These are phyloP conservation scores for Macrobrachium nipponense DNA, from an alignment of 1,140 invertebrate genomes.

Conservation along the genomic window DNA sequence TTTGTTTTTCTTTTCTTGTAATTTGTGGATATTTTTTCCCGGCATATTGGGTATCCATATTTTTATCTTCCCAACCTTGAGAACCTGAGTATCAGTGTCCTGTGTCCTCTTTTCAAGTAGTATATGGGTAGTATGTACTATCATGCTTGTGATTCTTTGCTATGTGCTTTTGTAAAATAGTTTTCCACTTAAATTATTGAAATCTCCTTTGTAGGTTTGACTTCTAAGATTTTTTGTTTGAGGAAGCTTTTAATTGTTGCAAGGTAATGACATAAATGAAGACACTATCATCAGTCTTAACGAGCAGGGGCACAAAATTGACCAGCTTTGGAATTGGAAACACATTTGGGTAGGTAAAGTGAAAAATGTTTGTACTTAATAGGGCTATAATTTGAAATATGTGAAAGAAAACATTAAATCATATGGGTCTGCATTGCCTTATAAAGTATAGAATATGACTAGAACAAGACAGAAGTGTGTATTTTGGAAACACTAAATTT, in stretches of 20 bases:
- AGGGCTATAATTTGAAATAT: not conserved
- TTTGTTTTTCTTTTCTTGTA: too few relatives aligned
- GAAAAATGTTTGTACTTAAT: not conserved
- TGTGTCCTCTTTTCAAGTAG: too few relatives aligned
- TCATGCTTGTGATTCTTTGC: too few relatives aligned
- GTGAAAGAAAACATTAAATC: too few relatives aligned
- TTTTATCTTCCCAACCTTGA: too few relatives aligned
- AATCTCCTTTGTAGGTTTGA: slow-evolving; percentile 72
- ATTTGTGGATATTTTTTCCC: too few relatives aligned
- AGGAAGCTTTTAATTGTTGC: slow-evolving; percentile 91
- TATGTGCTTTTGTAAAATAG: not conserved
- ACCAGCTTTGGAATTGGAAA: slow-evolving; percentile 98
- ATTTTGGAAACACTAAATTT: not conserved
- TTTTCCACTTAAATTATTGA: not conserved
- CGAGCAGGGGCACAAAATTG: slow-evolving; percentile 96
- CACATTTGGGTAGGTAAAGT: slow-evolving; percentile 79
- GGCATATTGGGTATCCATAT: too few relatives aligned
- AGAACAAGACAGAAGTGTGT: too few relatives aligned
- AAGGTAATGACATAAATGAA: slow-evolving; percentile 99
- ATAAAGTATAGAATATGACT: too few relatives aligned
- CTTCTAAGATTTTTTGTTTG: slow-evolving; percentile 92
- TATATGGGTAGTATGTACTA: too few relatives aligned
- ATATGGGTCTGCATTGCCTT: too few relatives aligned
- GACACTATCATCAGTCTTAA: slow-evolving; percentile 98
- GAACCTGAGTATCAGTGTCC: too few relatives aligned